Conservation (phyloP, 2,888 invertebrate genomes). For the Caprella mutica region DNA sequence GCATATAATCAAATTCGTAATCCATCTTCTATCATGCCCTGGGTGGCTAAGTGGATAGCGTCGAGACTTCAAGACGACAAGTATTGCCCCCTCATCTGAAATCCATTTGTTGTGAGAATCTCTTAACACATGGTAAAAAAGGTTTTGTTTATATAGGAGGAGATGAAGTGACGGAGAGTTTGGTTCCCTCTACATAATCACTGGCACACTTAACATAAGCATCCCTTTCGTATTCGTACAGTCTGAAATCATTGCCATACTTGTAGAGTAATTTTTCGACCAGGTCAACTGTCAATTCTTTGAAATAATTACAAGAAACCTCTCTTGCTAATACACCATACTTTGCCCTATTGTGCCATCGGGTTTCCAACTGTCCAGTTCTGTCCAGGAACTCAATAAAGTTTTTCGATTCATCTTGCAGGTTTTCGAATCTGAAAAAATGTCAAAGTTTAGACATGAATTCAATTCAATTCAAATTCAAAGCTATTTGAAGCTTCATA, state of each 20-base stretch:
- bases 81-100: too few species aligned
- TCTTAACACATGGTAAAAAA: too few species aligned
- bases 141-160: too few species aligned
- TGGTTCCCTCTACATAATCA: constrained; percentile 5
- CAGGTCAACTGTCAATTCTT: constrained; percentile 3
- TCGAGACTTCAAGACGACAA: too few species aligned
- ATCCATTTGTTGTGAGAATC: too few species aligned
- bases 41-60: too few species aligned
- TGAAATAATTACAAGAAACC: constrained; percentile 18
- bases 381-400: constrained; percentile 24
- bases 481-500: too few species aligned
- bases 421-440: constrained; percentile 26
- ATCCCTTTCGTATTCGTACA: constrained; percentile 16
- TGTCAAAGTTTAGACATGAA: too few species aligned
- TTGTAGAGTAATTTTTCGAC: constrained; percentile 11
- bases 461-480: too few species aligned
- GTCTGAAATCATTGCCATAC: constrained; percentile 18
- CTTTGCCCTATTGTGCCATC: constrained; percentile 24
- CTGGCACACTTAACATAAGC: constrained; percentile 17
- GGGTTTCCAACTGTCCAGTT: constrained; percentile 1
- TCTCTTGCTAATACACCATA: constrained; percentile 3
- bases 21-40: too few species aligned
- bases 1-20: too few species aligned
- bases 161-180: too few species aligned
- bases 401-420: constrained; percentile 14